A percentile compares a stretch with the other conserved stretches of the same genome.
phyloP scores from a whole-genome alignment of 2,797 vertebrate genomes.

The Coccyzus lansbergi region DNA sequence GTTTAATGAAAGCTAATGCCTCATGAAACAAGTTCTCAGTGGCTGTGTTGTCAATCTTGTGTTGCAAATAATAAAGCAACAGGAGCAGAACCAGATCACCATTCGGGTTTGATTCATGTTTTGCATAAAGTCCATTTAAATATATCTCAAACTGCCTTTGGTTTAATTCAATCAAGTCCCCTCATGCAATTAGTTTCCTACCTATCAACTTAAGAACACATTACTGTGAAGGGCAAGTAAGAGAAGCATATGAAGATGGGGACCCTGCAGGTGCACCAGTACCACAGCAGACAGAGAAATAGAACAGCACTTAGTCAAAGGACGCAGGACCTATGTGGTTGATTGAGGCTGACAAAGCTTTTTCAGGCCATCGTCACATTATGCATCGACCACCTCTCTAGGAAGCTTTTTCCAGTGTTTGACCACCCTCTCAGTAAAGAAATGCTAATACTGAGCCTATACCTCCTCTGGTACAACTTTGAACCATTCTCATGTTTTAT shows the following conservation, averaged over 20 bases:
- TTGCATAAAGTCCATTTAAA: neutral
- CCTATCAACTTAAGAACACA: neutral
- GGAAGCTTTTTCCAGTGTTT: neutral
- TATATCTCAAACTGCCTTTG: neutral
- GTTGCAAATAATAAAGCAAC: neutral
- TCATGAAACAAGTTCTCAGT: neutral
- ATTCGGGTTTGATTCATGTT: neutral
- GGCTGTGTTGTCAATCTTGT: neutral
- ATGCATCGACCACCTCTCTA: neutral
- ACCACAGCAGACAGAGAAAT: neutral
- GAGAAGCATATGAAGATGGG: neutral
- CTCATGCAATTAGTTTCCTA: neutral
- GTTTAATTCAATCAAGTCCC: neutral
- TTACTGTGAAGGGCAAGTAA: neutral
- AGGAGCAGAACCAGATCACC: neutral
- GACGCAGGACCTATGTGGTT: neutral
- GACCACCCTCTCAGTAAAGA: accelerated
- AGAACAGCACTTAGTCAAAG: neutral
- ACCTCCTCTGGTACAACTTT: accelerated
- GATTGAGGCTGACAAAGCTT: neutral
- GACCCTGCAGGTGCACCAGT: neutral
- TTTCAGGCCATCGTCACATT: neutral
- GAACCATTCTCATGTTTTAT: accelerated
- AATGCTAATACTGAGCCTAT: neutral
- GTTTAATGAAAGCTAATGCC: neutral